Percentiles rank a stretch among this genome's conserved stretches.
These are phyloP conservation scores for Coelopa frigida DNA, from an alignment of 1,140 invertebrate species.

Conservation along the genomic window DNA sequence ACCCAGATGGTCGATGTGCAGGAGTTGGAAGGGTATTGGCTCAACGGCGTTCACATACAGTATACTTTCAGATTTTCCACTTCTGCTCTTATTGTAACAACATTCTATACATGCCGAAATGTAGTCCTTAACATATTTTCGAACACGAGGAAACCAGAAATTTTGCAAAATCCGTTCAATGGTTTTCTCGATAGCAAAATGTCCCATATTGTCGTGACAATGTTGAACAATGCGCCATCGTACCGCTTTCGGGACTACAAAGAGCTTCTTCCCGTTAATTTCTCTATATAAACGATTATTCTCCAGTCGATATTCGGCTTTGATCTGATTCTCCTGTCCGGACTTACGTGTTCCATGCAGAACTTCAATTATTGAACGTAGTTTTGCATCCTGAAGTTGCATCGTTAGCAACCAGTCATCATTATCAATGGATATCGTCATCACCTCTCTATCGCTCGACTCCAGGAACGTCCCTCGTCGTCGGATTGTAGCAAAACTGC, in stretches of 20 bases:
- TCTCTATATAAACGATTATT: slow-evolving; percentile 2
- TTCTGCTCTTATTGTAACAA: neutral
- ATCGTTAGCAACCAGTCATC: neutral
- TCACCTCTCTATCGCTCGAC: slow-evolving; percentile 38
- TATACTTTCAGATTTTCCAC: neutral
- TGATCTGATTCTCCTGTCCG: too few species aligned
- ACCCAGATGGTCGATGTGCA: slow-evolving; percentile 31
- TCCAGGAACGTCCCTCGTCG: slow-evolving; percentile 23
- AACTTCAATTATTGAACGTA: neutral
- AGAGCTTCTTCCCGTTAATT: neutral
- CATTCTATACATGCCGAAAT: slow-evolving; percentile 5
- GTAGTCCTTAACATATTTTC: slow-evolving; percentile 2
- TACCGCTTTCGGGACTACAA: neutral
- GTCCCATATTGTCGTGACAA: slow-evolving; percentile 2
- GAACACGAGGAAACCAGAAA: slow-evolving; percentile 9
- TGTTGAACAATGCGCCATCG: neutral
- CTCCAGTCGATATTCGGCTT: too few species aligned
- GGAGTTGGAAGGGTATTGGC: neutral
- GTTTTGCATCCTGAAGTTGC: neutral
- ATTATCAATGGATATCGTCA: slow-evolving; percentile 11
- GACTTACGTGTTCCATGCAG: neutral
- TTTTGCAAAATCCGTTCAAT: neutral
- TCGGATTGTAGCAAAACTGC: slow-evolving; percentile 18
- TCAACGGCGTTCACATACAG: neutral
- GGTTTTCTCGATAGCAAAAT: slow-evolving; percentile 1